These are phyloP conservation scores for Malurus splendens DNA, from an alignment of 2,797 vertebrate genomes.

Conservation along the genomic window DNA sequence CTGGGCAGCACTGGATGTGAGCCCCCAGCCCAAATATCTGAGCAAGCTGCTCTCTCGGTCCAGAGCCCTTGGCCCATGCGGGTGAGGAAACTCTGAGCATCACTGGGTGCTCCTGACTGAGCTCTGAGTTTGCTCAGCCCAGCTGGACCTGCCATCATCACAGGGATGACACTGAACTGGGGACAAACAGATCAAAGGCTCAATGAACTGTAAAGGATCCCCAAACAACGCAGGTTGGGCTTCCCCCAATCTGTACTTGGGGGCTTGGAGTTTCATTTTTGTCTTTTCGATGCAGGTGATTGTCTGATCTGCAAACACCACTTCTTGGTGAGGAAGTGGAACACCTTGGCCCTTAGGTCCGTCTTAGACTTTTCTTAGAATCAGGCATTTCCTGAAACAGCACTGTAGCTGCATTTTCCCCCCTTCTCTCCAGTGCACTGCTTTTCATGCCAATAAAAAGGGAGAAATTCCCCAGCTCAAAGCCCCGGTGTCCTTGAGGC, in stretches of 20 bases:
- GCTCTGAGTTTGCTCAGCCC: accelerated
- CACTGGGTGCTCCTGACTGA: accelerated
- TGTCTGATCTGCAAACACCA: background rate
- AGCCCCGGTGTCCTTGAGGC: background rate
- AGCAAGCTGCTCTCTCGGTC: background rate
- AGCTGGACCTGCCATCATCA: background rate
- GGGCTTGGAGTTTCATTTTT: background rate
- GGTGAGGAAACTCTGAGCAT: background rate
- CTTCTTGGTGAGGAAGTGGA: background rate
- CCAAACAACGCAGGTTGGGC: background rate
- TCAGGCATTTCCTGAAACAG: background rate
- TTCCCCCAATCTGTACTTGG: background rate
- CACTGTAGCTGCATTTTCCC: background rate
- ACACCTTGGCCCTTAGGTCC: background rate
- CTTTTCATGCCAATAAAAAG: background rate
- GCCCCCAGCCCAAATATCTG: background rate
- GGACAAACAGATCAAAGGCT: background rate
- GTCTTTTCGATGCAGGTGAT: accelerated
- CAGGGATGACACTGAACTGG: accelerated
- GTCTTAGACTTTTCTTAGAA: background rate
- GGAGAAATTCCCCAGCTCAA: background rate
- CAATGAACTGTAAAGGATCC: background rate
- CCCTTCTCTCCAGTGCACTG: background rate
- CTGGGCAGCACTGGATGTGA: accelerated
- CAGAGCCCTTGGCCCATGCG: accelerated